Base-by-base conservation (phyloP, 2,113 vertebrate species). In the Vicugna pacos region DNA sequence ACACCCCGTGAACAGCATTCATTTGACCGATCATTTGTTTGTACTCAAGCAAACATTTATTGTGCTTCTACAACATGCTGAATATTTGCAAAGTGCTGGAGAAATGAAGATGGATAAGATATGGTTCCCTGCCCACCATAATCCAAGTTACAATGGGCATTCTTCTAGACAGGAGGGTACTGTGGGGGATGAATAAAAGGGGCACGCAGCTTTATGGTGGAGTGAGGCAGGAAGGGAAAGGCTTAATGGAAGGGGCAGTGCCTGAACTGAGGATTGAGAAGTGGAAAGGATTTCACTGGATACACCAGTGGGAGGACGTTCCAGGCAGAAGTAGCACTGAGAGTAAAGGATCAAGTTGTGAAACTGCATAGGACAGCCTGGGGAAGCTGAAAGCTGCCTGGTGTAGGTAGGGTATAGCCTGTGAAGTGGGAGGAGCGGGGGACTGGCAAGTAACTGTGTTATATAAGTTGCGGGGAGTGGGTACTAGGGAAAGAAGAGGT, bases 31-130 rank as follows among this genome's bases (percentile, higher is more conserved):
- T 52, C 30, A 22, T 30, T 50, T 84, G 24, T 76, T 75, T 88
- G 48, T 30, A 89, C 22, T 70, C 6, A 24, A 15, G 26, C 8
- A 89, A 79, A 32, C 75, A 32, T 64, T 80, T 73, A 89, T 13
- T 16, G 13, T 58, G 32, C 28, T 69, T 42, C 35, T 75, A 84
- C 13, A 48, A 56, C 19, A 15, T 60, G 62, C n/a, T 83, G 64
- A 92, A n/a, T 87, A 67, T 48, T 28, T 86, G 83, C 87, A 94
- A 89, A 92, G 46, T 42, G 46, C 35, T 83, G 50, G 56, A 87
- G 83, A 96, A 96, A 92, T 6, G 26, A 65, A 58, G 52, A 65
- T 35, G n/a, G 64, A 30, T 28, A 92, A 46, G 19, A 67, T 26
- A 35, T 8, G 38, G 48, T 28, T 76, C 42, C 48, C 10, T 38